phyloP scores from a whole-genome alignment of 2,113 vertebrate species.

The Myotis yumanensis region DNA sequence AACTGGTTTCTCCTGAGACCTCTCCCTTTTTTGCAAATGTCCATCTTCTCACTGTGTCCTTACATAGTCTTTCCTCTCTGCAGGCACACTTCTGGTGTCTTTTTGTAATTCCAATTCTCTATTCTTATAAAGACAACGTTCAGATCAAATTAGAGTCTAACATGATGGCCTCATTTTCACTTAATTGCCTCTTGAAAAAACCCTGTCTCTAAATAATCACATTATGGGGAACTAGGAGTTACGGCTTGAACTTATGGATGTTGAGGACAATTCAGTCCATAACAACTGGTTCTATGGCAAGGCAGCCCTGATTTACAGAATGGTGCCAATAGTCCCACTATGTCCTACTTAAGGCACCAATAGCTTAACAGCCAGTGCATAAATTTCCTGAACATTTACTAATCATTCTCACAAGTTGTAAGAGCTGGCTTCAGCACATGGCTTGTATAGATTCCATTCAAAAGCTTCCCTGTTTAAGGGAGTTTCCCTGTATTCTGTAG shows the following conservation, averaged over 20 bases:
- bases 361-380: background rate
- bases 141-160: background rate
- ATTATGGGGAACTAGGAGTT: background rate
- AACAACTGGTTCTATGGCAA: background rate
- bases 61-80: background rate
- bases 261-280: background rate
- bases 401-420: background rate
- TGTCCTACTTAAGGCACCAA: background rate
- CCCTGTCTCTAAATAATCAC: background rate
- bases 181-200: background rate
- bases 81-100: background rate
- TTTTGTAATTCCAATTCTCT: background rate
- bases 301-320: background rate
- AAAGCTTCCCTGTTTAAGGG: background rate
- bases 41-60: background rate
- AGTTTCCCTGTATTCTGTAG: background rate
- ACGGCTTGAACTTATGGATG: background rate
- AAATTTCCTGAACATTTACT: conserved; percentile 23
- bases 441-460: background rate
- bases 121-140: background rate
- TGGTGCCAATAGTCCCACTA: background rate
- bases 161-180: background rate
- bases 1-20: background rate
- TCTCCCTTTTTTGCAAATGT: background rate
- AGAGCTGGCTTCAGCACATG: background rate